A percentile compares a stretch with the other conserved stretches of the same genome.
phyloP scores from a whole-genome alignment of 2,797 vertebrate species.

The Philypnodon macrostomus region DNA sequence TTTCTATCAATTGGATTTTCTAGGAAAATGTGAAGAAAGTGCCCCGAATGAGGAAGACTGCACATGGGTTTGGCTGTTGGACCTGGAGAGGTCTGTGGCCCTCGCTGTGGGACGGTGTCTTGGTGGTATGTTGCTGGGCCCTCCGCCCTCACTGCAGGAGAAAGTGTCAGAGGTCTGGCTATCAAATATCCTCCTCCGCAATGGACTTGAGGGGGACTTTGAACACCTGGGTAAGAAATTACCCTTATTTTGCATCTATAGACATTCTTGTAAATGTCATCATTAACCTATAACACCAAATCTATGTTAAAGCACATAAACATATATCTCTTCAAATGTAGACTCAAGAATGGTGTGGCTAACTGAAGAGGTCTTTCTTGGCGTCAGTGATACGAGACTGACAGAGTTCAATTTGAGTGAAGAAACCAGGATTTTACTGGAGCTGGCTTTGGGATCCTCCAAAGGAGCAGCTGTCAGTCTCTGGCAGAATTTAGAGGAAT shows the following conservation, averaged over 20 bases:
- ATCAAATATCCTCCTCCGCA: conserved; percentile 78
- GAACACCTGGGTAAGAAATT: conserved; percentile 76
- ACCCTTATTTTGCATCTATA: conserved; percentile 4
- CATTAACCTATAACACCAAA: background rate
- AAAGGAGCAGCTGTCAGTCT: conserved; percentile 71
- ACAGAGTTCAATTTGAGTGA: conserved; percentile 72
- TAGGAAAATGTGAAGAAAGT: conserved; percentile 64
- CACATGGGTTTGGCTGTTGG: conserved; percentile 80
- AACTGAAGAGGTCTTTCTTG: conserved; percentile 74
- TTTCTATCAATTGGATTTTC: too few relatives aligned
- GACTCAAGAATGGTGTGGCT: conserved; percentile 74
- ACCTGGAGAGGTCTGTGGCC: conserved; percentile 79
- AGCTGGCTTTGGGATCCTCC: conserved; percentile 75
- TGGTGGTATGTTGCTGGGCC: conserved; percentile 80
- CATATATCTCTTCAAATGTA: conserved; percentile 26
- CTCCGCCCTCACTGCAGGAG: conserved; percentile 71
- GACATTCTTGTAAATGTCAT: conserved; percentile 1
- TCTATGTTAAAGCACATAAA: too few relatives aligned
- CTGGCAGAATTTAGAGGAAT: conserved; percentile 81
- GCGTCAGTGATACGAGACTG: conserved; percentile 68
- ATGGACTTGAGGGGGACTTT: conserved; percentile 80
- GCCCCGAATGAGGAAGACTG: conserved; percentile 43
- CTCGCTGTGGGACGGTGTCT: conserved; percentile 79
- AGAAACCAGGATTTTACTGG: conserved; percentile 73
- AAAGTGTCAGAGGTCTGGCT: conserved; percentile 77